Conservation (phyloP, 2,797 vertebrate genomes). For the Cynodonichthys magdalenae region DNA sequence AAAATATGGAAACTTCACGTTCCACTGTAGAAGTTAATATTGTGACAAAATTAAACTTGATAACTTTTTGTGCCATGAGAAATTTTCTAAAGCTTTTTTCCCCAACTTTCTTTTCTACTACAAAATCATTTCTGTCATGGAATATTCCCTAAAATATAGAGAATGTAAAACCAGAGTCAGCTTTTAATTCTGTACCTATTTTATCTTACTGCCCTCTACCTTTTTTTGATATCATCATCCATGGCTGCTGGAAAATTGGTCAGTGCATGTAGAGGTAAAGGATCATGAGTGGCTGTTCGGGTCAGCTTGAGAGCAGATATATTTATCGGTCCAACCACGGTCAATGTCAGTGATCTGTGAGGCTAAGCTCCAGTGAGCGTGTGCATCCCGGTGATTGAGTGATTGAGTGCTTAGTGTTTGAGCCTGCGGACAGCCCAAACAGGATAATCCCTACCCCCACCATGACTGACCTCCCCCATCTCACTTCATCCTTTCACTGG, state of each 20-base stretch:
- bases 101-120: too few species aligned
- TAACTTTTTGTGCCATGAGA: constrained; percentile 1
- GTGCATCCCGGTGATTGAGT: constrained; percentile 76
- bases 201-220: constrained; percentile 2
- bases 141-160: constrained; percentile 20
- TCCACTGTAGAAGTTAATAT: constrained; percentile 1
- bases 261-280: constrained; percentile 51
- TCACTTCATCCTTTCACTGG: constrained; percentile 43
- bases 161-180: constrained; percentile 17
- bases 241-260: constrained; percentile 49
- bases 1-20: constrained; percentile 6
- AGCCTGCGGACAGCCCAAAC: constrained; percentile 76
- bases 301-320: constrained; percentile 54
- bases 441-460: constrained; percentile 75
- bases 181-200: constrained; percentile 39
- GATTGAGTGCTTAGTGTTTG: constrained; percentile 78
- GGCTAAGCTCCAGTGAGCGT: constrained; percentile 69
- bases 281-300: constrained; percentile 48
- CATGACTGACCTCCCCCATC: constrained; percentile 32
- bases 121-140: constrained; percentile 13
- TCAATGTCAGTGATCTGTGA: constrained; percentile 73
- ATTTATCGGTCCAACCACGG: constrained; percentile 48
- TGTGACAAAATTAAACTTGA: constrained; percentile 9
- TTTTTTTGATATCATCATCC: constrained; percentile 44
- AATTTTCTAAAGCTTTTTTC: neutral